A percentile compares a stretch with the other conserved stretches of the same genome.
These are phyloP conservation scores for Stenodera caucasica DNA, from an alignment of 2,888 invertebrate species.

Conservation along the genomic window DNA sequence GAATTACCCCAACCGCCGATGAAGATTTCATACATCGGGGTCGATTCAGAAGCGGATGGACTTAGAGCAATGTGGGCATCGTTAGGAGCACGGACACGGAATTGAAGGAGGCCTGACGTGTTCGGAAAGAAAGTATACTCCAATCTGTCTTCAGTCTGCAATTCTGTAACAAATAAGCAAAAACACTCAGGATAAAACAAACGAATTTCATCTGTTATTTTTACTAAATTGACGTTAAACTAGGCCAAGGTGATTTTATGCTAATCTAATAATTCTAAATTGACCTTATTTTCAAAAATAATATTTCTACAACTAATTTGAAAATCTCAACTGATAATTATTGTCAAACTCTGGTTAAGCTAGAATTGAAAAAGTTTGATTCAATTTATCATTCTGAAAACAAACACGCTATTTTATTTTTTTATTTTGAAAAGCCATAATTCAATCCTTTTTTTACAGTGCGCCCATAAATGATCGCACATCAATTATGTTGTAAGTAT, in stretches of 20 bases:
- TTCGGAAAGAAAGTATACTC: conserved; percentile 82
- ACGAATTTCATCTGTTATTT: too few species aligned
- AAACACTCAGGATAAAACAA: too few species aligned
- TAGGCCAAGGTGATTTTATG: neutral
- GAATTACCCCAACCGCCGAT: conserved; percentile 87
- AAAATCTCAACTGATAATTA: neutral
- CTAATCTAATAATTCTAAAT: too few species aligned
- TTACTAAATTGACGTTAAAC: neutral
- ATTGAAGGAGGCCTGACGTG: conserved; percentile 68
- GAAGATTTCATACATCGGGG: conserved; percentile 84
- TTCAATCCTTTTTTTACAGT: too few species aligned
- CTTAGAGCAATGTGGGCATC: conserved; percentile 87
- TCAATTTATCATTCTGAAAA: too few species aligned
- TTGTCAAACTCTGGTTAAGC: neutral
- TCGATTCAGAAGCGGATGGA: conserved; percentile 67
- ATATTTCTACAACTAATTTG: neutral
- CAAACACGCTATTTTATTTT: too few species aligned
- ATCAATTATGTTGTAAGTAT: too few species aligned
- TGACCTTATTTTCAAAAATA: neutral
- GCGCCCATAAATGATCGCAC: too few species aligned
- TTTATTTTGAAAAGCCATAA: too few species aligned
- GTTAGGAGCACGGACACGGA: conserved; percentile 76
- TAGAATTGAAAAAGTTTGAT: too few species aligned
- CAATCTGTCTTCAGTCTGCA: conserved; percentile 77
- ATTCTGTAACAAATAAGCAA: conserved; percentile 61